Percentiles rank a stretch among this genome's conserved stretches.
phyloP scores from a whole-genome alignment of 2,113 vertebrate species.

The Lichenostomus cassidix region DNA sequence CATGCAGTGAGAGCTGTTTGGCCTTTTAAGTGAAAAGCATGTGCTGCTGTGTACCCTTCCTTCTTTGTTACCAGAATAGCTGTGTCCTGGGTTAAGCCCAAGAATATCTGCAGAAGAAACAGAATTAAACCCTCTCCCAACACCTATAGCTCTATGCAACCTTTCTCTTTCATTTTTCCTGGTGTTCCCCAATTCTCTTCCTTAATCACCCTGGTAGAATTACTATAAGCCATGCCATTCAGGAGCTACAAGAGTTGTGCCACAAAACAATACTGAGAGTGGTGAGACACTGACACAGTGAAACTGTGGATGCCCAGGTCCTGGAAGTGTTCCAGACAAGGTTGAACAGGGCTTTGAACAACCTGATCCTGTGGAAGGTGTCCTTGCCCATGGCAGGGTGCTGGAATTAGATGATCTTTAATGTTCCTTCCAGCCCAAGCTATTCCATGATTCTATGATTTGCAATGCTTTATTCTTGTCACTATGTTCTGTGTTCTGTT shows the following conservation, averaged over 20 bases:
- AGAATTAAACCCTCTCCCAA: neutral
- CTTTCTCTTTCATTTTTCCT: neutral
- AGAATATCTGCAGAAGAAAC: neutral
- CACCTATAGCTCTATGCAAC: neutral
- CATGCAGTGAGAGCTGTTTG: neutral
- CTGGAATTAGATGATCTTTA: neutral
- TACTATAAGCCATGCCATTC: neutral
- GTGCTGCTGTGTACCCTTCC: neutral
- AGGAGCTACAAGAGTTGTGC: neutral
- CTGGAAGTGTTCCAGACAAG: neutral
- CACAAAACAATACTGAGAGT: neutral
- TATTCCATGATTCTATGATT: neutral
- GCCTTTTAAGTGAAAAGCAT: neutral
- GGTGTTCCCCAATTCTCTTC: accelerated
- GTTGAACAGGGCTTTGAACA: neutral
- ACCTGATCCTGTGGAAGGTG: too few relatives aligned
- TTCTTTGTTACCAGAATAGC: neutral
- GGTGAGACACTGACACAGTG: neutral
- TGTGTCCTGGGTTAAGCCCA: neutral
- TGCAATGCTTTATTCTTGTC: neutral
- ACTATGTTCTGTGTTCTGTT: neutral
- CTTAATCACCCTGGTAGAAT: too few relatives aligned
- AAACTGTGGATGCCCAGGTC: neutral
- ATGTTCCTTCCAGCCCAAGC: neutral
- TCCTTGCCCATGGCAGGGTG: neutral